These are phyloP conservation scores for Boloria selene DNA, from an alignment of 2,888 invertebrate species.

Conservation along the genomic window DNA sequence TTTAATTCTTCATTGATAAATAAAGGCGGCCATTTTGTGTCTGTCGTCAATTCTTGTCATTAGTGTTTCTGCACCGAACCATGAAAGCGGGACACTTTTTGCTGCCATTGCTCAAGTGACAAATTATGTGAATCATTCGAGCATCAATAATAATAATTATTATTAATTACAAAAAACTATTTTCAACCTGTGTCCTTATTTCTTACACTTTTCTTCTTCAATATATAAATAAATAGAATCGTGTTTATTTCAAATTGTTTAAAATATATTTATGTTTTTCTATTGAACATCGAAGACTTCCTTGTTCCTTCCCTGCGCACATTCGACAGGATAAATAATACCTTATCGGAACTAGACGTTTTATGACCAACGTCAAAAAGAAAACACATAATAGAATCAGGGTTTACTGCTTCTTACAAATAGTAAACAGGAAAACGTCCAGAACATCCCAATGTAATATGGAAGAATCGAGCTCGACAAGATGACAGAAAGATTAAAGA, in stretches of 20 bases:
- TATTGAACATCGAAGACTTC: not conserved
- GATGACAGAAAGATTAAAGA: too few species aligned
- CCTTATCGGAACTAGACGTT: slow-evolving; percentile 58
- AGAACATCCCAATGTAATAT: not conserved
- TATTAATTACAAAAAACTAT: not conserved
- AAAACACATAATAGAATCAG: slow-evolving; percentile 61
- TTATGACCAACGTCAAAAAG: slow-evolving; percentile 63
- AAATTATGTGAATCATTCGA: slow-evolving; percentile 35
- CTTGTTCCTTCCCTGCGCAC: slow-evolving; percentile 24
- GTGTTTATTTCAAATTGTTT: too few species aligned
- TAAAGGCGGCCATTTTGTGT: slow-evolving; percentile 36
- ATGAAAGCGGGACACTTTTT: slow-evolving; percentile 40
- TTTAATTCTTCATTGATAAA: not conserved
- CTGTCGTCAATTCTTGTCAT: slow-evolving; percentile 41
- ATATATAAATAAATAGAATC: too few species aligned
- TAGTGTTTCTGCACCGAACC: slow-evolving; percentile 35
- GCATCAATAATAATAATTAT: slow-evolving; percentile 11
- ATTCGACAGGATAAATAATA: slow-evolving; percentile 46
- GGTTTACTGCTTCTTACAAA: slow-evolving; percentile 52
- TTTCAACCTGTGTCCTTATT: slow-evolving; percentile 5
- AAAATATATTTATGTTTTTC: not conserved
- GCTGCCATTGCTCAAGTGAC: slow-evolving; percentile 31
- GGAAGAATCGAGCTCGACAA: not conserved
- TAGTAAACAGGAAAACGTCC: slow-evolving; percentile 28
- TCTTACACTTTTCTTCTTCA: not conserved